Conservation (phyloP, 2,888 invertebrate genomes). For the Epistrophella euchroma region DNA sequence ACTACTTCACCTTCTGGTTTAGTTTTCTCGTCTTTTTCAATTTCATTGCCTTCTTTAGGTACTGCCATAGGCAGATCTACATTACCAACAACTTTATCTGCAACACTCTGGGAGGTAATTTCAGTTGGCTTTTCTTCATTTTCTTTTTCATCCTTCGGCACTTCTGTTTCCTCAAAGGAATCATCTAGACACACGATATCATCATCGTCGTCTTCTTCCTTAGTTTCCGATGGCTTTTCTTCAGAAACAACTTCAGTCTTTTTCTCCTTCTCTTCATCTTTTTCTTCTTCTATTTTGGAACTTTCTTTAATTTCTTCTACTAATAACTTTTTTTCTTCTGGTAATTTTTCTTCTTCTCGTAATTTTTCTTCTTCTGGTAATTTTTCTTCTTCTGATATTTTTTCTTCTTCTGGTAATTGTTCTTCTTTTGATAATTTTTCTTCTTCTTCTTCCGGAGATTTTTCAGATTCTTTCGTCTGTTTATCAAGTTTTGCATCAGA, state of each 20-base stretch:
- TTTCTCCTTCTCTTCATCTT: background rate
- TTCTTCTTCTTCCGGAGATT: background rate
- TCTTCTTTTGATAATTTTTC: background rate
- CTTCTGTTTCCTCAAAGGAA: conserved; percentile 30
- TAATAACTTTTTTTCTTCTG: background rate
- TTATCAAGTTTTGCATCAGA: background rate
- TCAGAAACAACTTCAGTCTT: conserved; percentile 7
- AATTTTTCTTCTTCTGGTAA: background rate
- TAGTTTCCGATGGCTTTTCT: conserved; percentile 7
- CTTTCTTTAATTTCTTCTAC: background rate
- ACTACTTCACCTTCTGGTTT: conserved; percentile 32
- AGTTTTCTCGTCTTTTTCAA: background rate
- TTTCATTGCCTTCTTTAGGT: background rate
- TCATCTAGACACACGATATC: conserved; percentile 29
- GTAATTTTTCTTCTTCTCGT: background rate
- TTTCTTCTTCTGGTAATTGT: background rate
- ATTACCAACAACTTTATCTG: background rate
- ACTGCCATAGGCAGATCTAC: background rate
- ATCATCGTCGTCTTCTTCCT: background rate
- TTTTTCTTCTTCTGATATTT: background rate
- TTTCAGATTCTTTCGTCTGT: background rate
- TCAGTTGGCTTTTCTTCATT: conserved; percentile 28
- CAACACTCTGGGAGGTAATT: background rate
- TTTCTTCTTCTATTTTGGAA: background rate
- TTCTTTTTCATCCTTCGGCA: conserved; percentile 63